Base-by-base conservation (phyloP, 2,797 vertebrate genomes). In the Enteromius radiatus region DNA sequence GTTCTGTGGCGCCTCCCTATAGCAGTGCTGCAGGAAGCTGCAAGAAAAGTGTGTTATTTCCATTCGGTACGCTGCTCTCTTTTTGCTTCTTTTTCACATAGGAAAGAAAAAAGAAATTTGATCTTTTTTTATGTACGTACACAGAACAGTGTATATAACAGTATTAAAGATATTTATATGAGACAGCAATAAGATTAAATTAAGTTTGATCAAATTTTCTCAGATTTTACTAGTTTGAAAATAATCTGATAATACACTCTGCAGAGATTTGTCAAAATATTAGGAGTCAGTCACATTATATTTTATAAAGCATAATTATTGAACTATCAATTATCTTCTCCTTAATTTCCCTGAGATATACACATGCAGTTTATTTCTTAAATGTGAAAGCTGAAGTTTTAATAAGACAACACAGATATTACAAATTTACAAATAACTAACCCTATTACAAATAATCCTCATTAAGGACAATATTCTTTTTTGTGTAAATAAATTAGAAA, bases 1-100 rank as follows among this genome's bases (percentile, higher is more conserved):
- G 19, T 82, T 76, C 45, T 49, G 15, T 17, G 71, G 63, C 47
- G 8, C 63, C 64, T 76, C 73, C 64, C 81, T 82, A 54, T 54
- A 74, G 56, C 38, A 68, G 10, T 31, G 45, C 43, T 14, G 31
- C 43, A 28, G 63, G 33, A 82, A 67, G 56, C 56, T 19, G 54
- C 11, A 73, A 3, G 38, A 71, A 61, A 33, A 56, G 23, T 59
- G 19, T 43, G 49, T 3, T 6, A 19, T 80, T 71, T 71, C 4
- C 21, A 47, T 23, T 15, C 4, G 33, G 9, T 59, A 41, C 1
- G 2, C 19, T 43, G 54, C 26, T 61, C 23, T 23, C 54, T 19
- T 63, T 31, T 63, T 70, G 19, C 33, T 0, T 15, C 8, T 26
- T 61, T 59, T 9, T 74, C 31, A 15, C 11, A 41, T 41, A 12